A percentile compares a stretch with the other conserved stretches of the same genome.
Conservation (phyloP, 1,140 invertebrate genomes). For the Drosophila simulans region DNA sequence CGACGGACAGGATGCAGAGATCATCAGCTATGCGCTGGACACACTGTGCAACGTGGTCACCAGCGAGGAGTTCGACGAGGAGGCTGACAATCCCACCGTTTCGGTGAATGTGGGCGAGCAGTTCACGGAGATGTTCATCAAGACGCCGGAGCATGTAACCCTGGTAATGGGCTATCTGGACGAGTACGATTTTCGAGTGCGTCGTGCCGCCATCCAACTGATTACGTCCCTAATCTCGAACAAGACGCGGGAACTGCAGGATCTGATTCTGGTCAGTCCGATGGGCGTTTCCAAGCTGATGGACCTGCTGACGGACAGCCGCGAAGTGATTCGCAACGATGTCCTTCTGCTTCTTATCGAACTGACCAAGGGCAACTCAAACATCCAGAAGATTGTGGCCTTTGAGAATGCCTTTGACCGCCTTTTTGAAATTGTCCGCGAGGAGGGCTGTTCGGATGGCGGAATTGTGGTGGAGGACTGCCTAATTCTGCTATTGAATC, state of each 20-base stretch:
- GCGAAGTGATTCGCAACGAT: constrained; percentile 99
- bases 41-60: constrained; percentile 96
- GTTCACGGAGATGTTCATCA: constrained; percentile 99
- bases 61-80: constrained; percentile 93
- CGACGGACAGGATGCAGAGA: constrained; percentile 95
- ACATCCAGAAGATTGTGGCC: constrained; percentile 99
- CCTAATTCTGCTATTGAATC: constrained; percentile 96
- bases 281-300: constrained; percentile 99
- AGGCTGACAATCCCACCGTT: constrained; percentile 88
- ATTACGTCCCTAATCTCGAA: constrained; percentile 92
- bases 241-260: constrained; percentile 96
- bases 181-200: constrained; percentile 96
- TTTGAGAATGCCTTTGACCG: constrained; percentile 99
- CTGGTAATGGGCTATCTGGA: constrained; percentile 95
- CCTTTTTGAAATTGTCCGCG: constrained; percentile 95
- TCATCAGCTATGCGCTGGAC: constrained; percentile 95
- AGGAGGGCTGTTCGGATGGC: constrained; percentile 97
- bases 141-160: constrained; percentile 94
- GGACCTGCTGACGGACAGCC: constrained; percentile 96
- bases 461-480: constrained; percentile 99
- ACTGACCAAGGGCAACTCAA: constrained; percentile 97
- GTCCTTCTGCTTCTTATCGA: constrained; percentile 96
- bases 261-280: constrained; percentile 96
- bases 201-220: constrained; percentile 94
- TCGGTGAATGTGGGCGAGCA: constrained; percentile 93